phyloP scores from a whole-genome alignment of 1,140 invertebrate species.

The Ephestia elutella region DNA sequence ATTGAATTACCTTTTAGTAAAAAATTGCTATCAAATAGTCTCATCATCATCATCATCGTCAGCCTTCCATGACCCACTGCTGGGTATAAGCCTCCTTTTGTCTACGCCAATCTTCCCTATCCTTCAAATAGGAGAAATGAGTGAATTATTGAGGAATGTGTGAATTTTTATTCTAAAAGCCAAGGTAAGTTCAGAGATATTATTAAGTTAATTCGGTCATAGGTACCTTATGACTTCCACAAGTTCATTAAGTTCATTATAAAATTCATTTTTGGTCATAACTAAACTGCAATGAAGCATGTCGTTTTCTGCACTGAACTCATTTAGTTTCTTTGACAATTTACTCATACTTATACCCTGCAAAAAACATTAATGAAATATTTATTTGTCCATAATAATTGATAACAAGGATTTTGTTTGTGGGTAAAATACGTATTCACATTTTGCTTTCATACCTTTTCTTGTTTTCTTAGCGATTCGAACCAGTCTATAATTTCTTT shows the following conservation, averaged over 20 bases:
- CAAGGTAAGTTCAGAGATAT: neutral
- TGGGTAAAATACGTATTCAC: too few relatives aligned
- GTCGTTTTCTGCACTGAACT: slow-evolving; percentile 56
- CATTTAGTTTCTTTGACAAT: slow-evolving; percentile 50
- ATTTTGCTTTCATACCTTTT: slow-evolving; percentile 28
- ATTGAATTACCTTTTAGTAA: too few relatives aligned
- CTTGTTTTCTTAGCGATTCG: slow-evolving; percentile 37
- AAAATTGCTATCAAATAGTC: too few relatives aligned
- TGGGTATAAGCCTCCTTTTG: too few relatives aligned
- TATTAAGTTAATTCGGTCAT: neutral
- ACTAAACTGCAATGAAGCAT: slow-evolving; percentile 39
- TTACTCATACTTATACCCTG: slow-evolving; percentile 37
- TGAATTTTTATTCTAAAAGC: too few relatives aligned
- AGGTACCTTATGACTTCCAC: slow-evolving; percentile 42
- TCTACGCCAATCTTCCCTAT: too few relatives aligned
- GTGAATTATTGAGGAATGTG: too few relatives aligned
- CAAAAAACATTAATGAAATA: slow-evolving; percentile 7
- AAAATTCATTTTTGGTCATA: slow-evolving; percentile 40
- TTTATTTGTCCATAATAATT: too few relatives aligned
- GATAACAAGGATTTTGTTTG: too few relatives aligned
- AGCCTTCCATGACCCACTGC: too few relatives aligned
- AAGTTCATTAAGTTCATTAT: slow-evolving; percentile 38
- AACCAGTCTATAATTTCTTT: slow-evolving; percentile 58
- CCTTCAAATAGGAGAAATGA: too few relatives aligned
- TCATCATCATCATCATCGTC: too few relatives aligned